phyloP scores from a whole-genome alignment of 1,140 invertebrate species.

The Drosophila carrolli region DNA sequence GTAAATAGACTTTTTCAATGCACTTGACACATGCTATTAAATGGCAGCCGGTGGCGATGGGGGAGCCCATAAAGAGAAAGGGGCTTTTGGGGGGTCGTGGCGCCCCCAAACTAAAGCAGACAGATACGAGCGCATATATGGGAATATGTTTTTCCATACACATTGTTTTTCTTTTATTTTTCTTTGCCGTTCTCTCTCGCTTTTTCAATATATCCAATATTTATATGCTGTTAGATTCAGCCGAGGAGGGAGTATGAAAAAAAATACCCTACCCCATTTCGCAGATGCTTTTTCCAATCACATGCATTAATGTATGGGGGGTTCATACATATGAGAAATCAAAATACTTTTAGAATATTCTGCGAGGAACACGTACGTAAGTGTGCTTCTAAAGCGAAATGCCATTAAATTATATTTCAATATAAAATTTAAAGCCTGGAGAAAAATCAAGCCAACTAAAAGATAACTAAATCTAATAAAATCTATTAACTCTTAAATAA shows the following conservation, averaged over 20 bases:
- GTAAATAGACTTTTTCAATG: conserved; percentile 83
- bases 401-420: too few species aligned
- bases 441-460: too few species aligned
- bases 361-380: too few species aligned
- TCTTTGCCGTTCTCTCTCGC: conserved; percentile 13
- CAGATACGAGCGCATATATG: conserved; percentile 26
- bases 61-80: background rate
- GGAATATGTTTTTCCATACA: conserved; percentile 37
- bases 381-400: too few species aligned
- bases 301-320: conserved; percentile 11
- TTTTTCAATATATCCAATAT: conserved; percentile 63
- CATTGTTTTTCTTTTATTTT: conserved; percentile 32
- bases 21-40: conserved; percentile 83
- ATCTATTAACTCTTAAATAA: too few species aligned
- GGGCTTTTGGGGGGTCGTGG: background rate
- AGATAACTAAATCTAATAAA: too few species aligned
- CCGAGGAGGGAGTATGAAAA: conserved; percentile 4
- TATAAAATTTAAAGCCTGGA: too few species aligned
- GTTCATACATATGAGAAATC: background rate
- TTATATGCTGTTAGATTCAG: conserved; percentile 66
- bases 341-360: background rate
- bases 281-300: background rate
- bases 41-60: conserved; percentile 56
- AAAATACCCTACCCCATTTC: conserved; percentile 1
- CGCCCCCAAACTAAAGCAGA: conserved; percentile 20